Base-by-base conservation (phyloP, 2,113 vertebrate species). In the Cnemophilus loriae region DNA sequence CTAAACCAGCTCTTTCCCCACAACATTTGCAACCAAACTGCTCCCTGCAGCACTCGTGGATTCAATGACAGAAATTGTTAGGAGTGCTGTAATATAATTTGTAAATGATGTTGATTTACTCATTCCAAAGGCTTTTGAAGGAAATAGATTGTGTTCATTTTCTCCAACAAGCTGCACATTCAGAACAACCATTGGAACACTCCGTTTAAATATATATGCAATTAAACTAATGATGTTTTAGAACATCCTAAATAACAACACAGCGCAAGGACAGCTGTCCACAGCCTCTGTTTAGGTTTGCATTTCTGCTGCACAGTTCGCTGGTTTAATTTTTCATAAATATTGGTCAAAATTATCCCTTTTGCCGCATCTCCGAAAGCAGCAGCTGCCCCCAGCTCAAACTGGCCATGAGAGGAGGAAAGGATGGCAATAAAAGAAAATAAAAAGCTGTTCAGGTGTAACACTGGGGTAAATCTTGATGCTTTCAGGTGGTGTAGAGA, bases 221-320 rank as follows among this genome's bases (percentile, higher is more conserved):
- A 84, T 87, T 97, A 94, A 93, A 90, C 92, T 97, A 97, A 97
- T 97, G 89, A 96, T 95, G 94, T 96, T 97, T 95, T 90, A 94
- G 84, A 97, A 78, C 80, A 91, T 49, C 92, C 96, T 95, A 93
- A 96, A 92, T 87, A 94, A 95, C 93, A 95, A 55, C 84, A 69
- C 89, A 63, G 81, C 84, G 4, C 23, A 55, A 82, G 95, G 92
- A 97, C 94, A 98, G 96, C 96, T 97, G 94, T 96, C 97, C 96
- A 21, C 95, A 84, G 61, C 88, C 81, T 69, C 71, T 69, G 27
- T 42, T 90, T 81, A 39, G 78, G 44, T 73, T 92, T 74, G 14
- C n/a, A 21, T 41, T 64, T 76, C 69, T 90, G 73, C 53, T 50
- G 47, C 70, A 8, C 61, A 65, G 87, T 78, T 79, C 56, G 41